These are phyloP conservation scores for Magallana nippona DNA, from an alignment of 2,888 invertebrate species.

Conservation along the genomic window DNA sequence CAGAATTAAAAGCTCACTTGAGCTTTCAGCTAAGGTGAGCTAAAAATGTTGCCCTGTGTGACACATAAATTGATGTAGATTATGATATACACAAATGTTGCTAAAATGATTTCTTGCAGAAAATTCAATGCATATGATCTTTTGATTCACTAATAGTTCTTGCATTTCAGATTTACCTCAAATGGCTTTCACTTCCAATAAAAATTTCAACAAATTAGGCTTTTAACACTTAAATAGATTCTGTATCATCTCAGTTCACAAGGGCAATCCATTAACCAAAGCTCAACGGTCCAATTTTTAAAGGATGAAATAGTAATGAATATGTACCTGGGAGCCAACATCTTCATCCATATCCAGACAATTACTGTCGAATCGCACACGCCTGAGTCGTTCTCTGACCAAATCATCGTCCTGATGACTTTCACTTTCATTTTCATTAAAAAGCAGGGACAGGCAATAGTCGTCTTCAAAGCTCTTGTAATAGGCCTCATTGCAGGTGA, in stretches of 20 bases:
- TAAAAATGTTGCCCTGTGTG: no score
- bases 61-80: no score
- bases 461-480: constrained; percentile 39
- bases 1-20: no score
- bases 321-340: constrained; percentile 26
- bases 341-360: background rate
- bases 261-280: constrained; percentile 7
- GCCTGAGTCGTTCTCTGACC: background rate
- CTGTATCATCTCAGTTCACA: background rate
- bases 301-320: constrained; percentile 1
- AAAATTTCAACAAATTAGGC: no score
- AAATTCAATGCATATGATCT: no score
- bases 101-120: no score
- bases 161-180: no score
- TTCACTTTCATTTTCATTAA: constrained; percentile 38
- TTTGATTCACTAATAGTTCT: no score
- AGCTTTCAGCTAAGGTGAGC: no score
- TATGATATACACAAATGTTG: no score
- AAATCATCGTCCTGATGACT: constrained; percentile 34
- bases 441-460: constrained; percentile 32
- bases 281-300: background rate
- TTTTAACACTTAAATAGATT: no score
- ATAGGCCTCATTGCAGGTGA: constrained; percentile 21
- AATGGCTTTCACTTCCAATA: no score
- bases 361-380: background rate